A percentile compares a stretch with the other conserved stretches of the same genome.
phyloP scores from a whole-genome alignment of 2,797 vertebrate genomes.

The Pipistrellus kuhlii region DNA sequence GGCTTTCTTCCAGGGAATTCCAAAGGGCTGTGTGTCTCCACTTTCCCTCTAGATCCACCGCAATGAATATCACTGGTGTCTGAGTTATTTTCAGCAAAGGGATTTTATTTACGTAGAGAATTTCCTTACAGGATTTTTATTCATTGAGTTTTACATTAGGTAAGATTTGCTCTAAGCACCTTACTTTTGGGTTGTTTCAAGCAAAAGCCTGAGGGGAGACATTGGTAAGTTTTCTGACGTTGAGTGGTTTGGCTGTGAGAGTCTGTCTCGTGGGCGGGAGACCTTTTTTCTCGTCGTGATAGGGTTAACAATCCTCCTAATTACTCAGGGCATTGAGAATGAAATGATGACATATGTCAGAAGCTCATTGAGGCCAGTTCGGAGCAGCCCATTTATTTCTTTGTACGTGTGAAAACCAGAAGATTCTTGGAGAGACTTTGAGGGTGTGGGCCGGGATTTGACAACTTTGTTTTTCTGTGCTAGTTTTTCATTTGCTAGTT shows the following conservation, averaged over 20 bases:
- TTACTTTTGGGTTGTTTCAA: background rate
- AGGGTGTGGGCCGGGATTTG: background rate
- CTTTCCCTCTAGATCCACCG: background rate
- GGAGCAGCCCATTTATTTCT: background rate
- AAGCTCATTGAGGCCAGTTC: background rate
- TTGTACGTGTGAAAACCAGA: background rate
- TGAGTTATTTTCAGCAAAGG: slow-evolving; percentile 14
- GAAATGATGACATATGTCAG: background rate
- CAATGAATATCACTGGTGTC: background rate
- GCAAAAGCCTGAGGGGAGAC: too few relatives aligned
- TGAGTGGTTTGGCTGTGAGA: background rate
- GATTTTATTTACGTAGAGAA: slow-evolving; percentile 24
- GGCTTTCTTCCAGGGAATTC: background rate
- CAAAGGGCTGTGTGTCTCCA: fast-evolving
- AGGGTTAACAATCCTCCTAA: background rate
- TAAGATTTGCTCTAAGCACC: background rate
- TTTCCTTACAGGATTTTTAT: slow-evolving; percentile 15
- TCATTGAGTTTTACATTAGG: slow-evolving; percentile 8
- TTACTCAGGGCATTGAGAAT: background rate
- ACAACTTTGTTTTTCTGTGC: background rate
- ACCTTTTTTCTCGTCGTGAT: background rate
- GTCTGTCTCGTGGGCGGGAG: background rate
- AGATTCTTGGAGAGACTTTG: background rate
- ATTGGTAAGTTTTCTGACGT: background rate
- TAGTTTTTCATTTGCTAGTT: background rate